Evolutionary conservation across 2,797 vertebrate genomes (phyloP), one percentile per base, ranked within the genome.

Genomic region (Lutjanus campechanus): DNA sequence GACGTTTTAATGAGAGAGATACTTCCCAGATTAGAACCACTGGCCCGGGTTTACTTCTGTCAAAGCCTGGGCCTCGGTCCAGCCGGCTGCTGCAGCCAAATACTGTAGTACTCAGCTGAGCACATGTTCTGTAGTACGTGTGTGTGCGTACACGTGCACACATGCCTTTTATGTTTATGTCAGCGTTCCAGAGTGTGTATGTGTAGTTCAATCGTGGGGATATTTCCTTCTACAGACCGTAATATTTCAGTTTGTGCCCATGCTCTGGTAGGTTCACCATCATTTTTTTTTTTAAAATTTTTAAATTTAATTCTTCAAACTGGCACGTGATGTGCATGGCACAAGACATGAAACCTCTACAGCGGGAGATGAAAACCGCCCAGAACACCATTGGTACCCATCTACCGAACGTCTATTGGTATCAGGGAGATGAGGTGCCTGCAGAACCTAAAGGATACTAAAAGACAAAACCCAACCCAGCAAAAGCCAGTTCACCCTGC

Each of bases 1-100:
- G 22, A 19, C 1, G 49, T 73, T 80, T 69, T 69, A 72, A 69
- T 66, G 56, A 41, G 43, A 80, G 29, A 82, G 15, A 74, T 70
- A 19, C 29, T 59, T 70, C 70, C 43, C 9, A 77, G 47, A 87
- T 73, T 82, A 81, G 79, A 77, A 65, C 16, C n/a, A 46, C 59
- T 71, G 59, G 17, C 47, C 43, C 71, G 10, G 43, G 40, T 73
- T 71, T 55, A 60, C 25, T 44, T 58, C 55, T 67, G 29, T 86
- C 49, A 47, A 63, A 70, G 68, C 65, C 22, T 64, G 44, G 53
- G 64, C 76, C 17, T 43, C 10, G 0, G 15, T 75, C 65, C 71
- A 83, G 36, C 15, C 29, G 43, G 41, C 44, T 69, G n/a, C 66
- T 71, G 59, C 17, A 59, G 66, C 67, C 51, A 74, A 83, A 58